Conservation (phyloP, 2,888 invertebrate species). For the Sthenelais limicola region DNA sequence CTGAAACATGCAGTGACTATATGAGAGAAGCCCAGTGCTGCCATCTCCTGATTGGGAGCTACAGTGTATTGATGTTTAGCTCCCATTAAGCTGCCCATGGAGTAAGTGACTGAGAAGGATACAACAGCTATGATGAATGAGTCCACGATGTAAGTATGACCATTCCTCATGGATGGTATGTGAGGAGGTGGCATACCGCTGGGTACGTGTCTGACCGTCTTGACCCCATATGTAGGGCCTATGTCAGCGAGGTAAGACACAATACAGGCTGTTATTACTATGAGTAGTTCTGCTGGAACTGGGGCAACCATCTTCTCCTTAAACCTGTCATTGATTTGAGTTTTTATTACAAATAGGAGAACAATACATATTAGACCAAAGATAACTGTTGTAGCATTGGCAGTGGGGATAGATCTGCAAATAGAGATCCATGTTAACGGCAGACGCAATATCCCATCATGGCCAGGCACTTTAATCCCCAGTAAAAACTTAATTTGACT, state of each 20-base stretch:
- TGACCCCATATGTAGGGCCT: slow-evolving; percentile 30
- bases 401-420: slow-evolving; percentile 74
- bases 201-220: slow-evolving; percentile 56
- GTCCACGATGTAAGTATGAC: slow-evolving; percentile 57
- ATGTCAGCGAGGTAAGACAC: slow-evolving; percentile 58
- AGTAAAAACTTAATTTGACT: slow-evolving; percentile 56
- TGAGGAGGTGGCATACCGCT: slow-evolving; percentile 62
- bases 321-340: slow-evolving; percentile 64
- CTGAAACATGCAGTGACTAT: slow-evolving; percentile 68
- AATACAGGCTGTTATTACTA: slow-evolving; percentile 62
- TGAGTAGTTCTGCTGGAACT: slow-evolving; percentile 69
- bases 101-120: slow-evolving; percentile 51
- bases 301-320: slow-evolving; percentile 80
- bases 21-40: slow-evolving; percentile 71
- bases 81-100: slow-evolving; percentile 54
- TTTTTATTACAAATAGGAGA: slow-evolving; percentile 75
- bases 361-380: slow-evolving; percentile 79
- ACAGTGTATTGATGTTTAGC: slow-evolving; percentile 52
- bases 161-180: slow-evolving; percentile 61
- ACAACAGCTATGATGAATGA: slow-evolving; percentile 53
- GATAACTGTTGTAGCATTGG: slow-evolving; percentile 79
- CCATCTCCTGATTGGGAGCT: slow-evolving; percentile 62
- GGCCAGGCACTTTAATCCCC: slow-evolving; percentile 60
- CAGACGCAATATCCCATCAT: slow-evolving; percentile 62
- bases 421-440: slow-evolving; percentile 71